Percentiles rank a stretch among this genome's conserved stretches.
Conservation (phyloP, 1,140 invertebrate species). For the Centruroides sculpturatus region DNA sequence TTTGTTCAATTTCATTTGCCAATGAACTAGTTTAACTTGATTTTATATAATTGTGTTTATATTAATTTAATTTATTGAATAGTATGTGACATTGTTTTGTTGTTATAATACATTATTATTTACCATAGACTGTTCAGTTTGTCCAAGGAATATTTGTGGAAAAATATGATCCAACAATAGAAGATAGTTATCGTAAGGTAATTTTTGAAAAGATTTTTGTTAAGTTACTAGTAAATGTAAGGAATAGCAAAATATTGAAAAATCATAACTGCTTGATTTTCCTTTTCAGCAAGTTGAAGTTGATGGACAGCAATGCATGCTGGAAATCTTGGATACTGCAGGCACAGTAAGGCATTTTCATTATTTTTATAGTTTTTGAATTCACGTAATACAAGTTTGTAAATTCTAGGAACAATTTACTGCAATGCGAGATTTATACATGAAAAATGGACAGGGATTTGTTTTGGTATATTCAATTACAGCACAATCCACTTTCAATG, state of each 20-base stretch:
- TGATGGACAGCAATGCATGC: constrained; percentile 92
- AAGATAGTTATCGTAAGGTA: constrained; percentile 96
- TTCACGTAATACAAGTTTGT: too few species aligned
- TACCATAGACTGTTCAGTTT: constrained; percentile 76
- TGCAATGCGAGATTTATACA: constrained; percentile 99
- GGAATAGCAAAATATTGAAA: too few species aligned
- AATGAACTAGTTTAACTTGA: too few species aligned
- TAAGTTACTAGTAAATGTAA: too few species aligned
- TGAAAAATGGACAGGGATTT: constrained; percentile 99
- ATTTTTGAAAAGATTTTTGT: not conserved
- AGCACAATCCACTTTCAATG: constrained; percentile 99
- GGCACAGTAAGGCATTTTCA: constrained; percentile 47
- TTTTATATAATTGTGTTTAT: too few species aligned
- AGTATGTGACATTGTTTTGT: too few species aligned
- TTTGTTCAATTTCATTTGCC: too few species aligned
- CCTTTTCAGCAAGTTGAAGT: constrained; percentile 66
- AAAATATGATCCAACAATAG: constrained; percentile 99
- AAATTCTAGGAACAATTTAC: constrained; percentile 89
- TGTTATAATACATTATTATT: not conserved
- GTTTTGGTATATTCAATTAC: constrained; percentile 98
- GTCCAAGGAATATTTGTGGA: constrained; percentile 98
- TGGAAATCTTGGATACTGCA: constrained; percentile 98
- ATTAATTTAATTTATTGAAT: too few species aligned
- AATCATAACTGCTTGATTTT: not conserved
- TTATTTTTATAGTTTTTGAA: not conserved